phyloP scores from a whole-genome alignment of 2,113 vertebrate species.

The Phalacrocorax carbo region DNA sequence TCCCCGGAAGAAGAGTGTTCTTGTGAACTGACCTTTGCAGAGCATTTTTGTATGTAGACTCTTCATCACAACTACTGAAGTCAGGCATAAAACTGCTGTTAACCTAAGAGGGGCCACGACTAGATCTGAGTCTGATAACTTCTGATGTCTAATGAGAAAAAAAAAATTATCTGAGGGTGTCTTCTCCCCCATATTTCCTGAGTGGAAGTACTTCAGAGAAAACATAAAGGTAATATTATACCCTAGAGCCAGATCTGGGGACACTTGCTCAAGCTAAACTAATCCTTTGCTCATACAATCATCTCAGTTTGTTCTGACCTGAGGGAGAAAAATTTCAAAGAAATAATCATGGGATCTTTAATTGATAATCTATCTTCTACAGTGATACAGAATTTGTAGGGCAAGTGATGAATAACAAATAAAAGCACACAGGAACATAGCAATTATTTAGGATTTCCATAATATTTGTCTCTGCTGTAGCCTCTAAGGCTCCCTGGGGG shows the following conservation, averaged over 20 bases:
- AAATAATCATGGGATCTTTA: not conserved
- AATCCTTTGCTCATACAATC: not conserved
- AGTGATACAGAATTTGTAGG: not conserved
- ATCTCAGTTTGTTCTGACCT: not conserved
- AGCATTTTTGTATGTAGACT: not conserved
- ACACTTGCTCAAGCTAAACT: not conserved
- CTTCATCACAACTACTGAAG: not conserved
- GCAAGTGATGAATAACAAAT: not conserved
- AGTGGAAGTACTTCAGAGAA: not conserved
- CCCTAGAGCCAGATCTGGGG: not conserved
- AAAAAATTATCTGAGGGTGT: not conserved
- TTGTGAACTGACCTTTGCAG: not conserved
- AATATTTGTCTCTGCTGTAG: not conserved
- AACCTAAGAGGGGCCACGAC: not conserved
- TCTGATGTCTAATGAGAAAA: not conserved
- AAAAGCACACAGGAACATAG: not conserved
- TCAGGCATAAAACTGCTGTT: not conserved
- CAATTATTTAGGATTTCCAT: not conserved
- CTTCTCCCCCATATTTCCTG: not conserved
- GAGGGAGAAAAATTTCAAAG: not conserved
- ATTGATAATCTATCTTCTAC: not conserved
- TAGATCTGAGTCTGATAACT: not conserved
- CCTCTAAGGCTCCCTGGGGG: not conserved
- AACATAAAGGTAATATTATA: not conserved
- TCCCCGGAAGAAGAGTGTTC: not conserved